phyloP scores from a whole-genome alignment of 2,797 vertebrate genomes.

The Enteromius argenteus region DNA sequence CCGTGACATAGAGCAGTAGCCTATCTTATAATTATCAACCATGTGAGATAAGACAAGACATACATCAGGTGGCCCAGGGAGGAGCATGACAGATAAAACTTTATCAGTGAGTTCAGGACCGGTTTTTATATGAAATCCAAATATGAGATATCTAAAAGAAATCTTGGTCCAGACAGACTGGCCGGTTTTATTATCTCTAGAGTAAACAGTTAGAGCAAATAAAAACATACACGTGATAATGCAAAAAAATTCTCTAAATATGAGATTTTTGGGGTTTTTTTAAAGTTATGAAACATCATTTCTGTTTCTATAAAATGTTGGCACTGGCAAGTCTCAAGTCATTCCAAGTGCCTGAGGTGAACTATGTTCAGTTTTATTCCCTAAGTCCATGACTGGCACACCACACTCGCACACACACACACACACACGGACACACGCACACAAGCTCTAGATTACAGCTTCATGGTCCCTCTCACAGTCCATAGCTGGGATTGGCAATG shows the following conservation, averaged over 20 bases:
- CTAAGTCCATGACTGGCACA: constrained; percentile 15
- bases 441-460: constrained; percentile 75
- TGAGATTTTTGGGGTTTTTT: not conserved
- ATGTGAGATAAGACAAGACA: constrained; percentile 48
- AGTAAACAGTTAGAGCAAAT: not conserved
- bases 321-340: constrained; percentile 44
- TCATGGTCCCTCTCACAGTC: constrained; percentile 79
- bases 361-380: constrained; percentile 25
- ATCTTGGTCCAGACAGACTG: not conserved
- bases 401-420: constrained; percentile 31
- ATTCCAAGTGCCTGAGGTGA: constrained; percentile 23
- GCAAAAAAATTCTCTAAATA: not conserved
- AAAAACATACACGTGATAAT: not conserved
- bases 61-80: constrained; percentile 42
- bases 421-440: constrained; percentile 47
- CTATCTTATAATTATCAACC: constrained; percentile 49
- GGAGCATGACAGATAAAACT: constrained; percentile 37
- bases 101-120: constrained; percentile 23
- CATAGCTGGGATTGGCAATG: constrained; percentile 81
- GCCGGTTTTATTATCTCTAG: not conserved
- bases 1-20: constrained; percentile 52
- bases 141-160: not conserved
- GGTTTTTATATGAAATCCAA: constrained; percentile 22
- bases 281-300: constrained; percentile 14
- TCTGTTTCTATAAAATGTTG: constrained; percentile 36